Conservation (phyloP, 2,888 invertebrate genomes). For the Cerastoderma edule region DNA sequence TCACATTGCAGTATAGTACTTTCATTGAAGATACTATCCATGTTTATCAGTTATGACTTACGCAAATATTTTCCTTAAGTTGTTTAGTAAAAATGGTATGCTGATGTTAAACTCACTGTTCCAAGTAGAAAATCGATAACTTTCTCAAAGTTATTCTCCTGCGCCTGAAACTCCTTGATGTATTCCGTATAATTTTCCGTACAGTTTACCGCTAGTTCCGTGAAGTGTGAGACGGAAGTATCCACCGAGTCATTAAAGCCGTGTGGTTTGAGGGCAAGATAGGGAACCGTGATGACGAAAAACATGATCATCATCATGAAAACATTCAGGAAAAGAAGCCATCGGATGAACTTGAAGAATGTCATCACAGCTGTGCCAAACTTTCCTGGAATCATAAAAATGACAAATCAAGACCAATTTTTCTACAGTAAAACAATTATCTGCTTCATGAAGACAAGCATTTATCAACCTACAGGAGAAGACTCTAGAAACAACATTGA, state of each 20-base stretch:
- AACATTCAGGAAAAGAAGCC: constrained; percentile 92
- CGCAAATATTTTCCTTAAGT: too few relatives aligned
- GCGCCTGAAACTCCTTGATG: constrained; percentile 38
- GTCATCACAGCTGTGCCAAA: constrained; percentile 84
- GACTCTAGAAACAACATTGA: not conserved
- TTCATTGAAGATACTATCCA: too few relatives aligned
- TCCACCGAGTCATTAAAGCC: constrained; percentile 53
- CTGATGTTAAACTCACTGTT: constrained; percentile 78
- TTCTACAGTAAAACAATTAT: too few relatives aligned
- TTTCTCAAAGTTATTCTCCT: constrained; percentile 55
- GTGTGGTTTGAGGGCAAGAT: constrained; percentile 77
- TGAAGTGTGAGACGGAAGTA: constrained; percentile 42
- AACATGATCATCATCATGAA: constrained; percentile 88
- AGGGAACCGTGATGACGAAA: constrained; percentile 89
- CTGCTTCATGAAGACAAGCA: too few relatives aligned
- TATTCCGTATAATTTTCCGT: constrained; percentile 62
- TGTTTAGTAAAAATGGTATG: too few relatives aligned
- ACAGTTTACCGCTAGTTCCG: constrained; percentile 59
- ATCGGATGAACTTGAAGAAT: constrained; percentile 93
- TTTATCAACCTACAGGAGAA: not conserved
- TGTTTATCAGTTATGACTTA: too few relatives aligned
- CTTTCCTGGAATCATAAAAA: constrained; percentile 72
- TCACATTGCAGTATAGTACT: too few relatives aligned
- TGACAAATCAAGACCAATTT: too few relatives aligned
- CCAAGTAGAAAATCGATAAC: constrained; percentile 78